Evolutionary conservation across 2,797 vertebrate species (phyloP), one percentile per base, ranked within the genome.

Genomic region (Danionella dracula): DNA sequence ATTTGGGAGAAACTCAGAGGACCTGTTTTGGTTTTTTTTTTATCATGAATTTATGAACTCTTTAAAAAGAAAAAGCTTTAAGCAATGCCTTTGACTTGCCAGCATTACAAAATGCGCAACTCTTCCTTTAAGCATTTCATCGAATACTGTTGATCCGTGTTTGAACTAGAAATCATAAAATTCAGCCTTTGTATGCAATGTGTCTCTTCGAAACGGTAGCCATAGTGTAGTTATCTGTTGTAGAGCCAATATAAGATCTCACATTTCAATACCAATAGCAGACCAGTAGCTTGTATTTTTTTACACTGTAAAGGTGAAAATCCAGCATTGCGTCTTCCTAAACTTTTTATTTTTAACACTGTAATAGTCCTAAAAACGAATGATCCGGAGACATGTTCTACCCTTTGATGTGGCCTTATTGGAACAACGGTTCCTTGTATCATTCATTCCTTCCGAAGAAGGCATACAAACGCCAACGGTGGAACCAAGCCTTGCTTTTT

Each of bases 11-110:
- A 93, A 90, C 91, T 95, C 93, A 90, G 92, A 94, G 93, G 90
- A 90, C 89, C 92, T 93, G 82, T 93, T 93, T n/a, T n/a, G n/a
- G n/a, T n/a, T n/a, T n/a, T n/a, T 93, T 93, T 66, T 93, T 88
- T 85, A 79, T 82, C 79, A 89, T 95, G 87, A 85, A 90, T 95
- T 93, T 93, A 94, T 94, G 92, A 97, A 92, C 92, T 95, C 92
- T 95, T 93, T 93, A 92, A 93, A 72, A 71, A 68, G 64, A 78
- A 68, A 71, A 97, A 98, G 95, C 95, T 99, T 98, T 98, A 99
- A 99, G 93, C 89, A 92, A 93, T 87, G 93, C 94, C 94, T 97
- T 92, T 93, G 93, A 94, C 95, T 97, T 99, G 95, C 93, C 95
- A 95, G 93, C 92, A 92, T 92, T 93, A 94, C 91, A 90, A 89